These are phyloP conservation scores for Tribolium madens DNA, from an alignment of 1,140 invertebrate species.

Conservation along the genomic window DNA sequence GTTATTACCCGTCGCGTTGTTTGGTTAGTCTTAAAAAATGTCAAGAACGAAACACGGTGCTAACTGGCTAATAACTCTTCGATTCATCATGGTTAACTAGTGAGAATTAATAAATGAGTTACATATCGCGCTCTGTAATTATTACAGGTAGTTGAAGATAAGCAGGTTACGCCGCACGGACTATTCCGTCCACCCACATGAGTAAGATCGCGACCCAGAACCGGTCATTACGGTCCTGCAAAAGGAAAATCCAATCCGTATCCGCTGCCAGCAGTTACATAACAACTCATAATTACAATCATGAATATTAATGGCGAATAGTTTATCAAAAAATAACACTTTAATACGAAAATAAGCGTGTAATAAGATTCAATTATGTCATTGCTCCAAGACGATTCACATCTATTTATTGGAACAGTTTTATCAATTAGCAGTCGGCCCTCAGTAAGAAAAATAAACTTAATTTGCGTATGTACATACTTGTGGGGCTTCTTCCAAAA, in stretches of 20 bases:
- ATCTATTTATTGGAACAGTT: conserved; percentile 16
- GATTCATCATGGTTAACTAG: conserved; percentile 2
- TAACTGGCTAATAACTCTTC: conserved; percentile 11
- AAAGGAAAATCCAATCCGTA: conserved; percentile 50
- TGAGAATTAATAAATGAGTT: conserved; percentile 32
- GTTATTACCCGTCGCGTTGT: background rate
- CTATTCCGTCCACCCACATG: conserved; percentile 47
- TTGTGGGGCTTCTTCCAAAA: too few species aligned
- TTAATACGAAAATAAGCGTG: conserved; percentile 54
- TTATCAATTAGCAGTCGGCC: background rate
- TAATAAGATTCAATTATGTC: conserved; percentile 56
- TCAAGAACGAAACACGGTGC: background rate
- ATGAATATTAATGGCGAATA: conserved; percentile 52
- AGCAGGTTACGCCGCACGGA: conserved; percentile 27
- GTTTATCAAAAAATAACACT: conserved; percentile 48
- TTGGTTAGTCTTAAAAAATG: background rate
- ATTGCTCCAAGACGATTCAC: conserved; percentile 47
- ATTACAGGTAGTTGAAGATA: conserved; percentile 37
- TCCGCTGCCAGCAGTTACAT: conserved; percentile 47
- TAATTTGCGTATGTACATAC: background rate
- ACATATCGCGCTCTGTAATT: conserved; percentile 38
- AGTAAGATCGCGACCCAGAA: conserved; percentile 36
- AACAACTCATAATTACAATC: conserved; percentile 50
- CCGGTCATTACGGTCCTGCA: conserved; percentile 47
- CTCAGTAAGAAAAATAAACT: background rate